Evolutionary conservation across 1,140 invertebrate genomes (phyloP), one percentile per base, ranked within the genome.

Genomic region (Drosophila prosaltans): DNA sequence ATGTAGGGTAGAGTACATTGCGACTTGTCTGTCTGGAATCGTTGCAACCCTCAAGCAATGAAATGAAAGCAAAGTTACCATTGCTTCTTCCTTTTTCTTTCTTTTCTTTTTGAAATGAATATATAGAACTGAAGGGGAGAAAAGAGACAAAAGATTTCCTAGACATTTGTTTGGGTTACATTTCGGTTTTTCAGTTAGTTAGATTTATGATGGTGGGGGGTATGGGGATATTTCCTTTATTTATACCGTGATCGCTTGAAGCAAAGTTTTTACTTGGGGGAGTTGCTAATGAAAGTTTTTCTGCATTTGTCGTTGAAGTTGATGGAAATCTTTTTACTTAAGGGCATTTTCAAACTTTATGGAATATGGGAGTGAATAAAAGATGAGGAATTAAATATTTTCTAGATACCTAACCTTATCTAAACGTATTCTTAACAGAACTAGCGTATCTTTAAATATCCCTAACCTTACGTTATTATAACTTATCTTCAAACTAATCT

Each of bases 21-120:
- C 11, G 60, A 54, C 8, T 40, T 81, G 74, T 81, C 82, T 86
- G 79, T 74, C 83, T 86, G 84, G 76, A 86, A 65, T 2, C 28
- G 28, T 88, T 86, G 76, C 83, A 86, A 86, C 83, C 83, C 77
- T 74, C 70, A 41, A 68, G 80, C 78, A 54, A 63, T 74, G 39
- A 73, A 77, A 64, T 65, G 73, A 81, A 81, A 81, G 78, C 78
- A 81, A 81, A 81, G 65, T 78, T 78, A 45, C 62, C 66, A 59
- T 54, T 54, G 30, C 64, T 24, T 40, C 55, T 40, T 61, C 66
- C 26, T 40, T 67, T 32, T 32, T 40, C 32, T 36, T 36, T 2
- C 6, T 7, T 66, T 16, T 36, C 11, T 36, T 65, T 28, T 36
- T 41, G n/a, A n/a, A 43, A 39, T 54, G 41, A 39, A 28, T 21